A percentile compares a stretch with the other conserved stretches of the same genome.
These are phyloP conservation scores for Anolis sagrei DNA, from an alignment of 2,113 vertebrate genomes.

Conservation along the genomic window DNA sequence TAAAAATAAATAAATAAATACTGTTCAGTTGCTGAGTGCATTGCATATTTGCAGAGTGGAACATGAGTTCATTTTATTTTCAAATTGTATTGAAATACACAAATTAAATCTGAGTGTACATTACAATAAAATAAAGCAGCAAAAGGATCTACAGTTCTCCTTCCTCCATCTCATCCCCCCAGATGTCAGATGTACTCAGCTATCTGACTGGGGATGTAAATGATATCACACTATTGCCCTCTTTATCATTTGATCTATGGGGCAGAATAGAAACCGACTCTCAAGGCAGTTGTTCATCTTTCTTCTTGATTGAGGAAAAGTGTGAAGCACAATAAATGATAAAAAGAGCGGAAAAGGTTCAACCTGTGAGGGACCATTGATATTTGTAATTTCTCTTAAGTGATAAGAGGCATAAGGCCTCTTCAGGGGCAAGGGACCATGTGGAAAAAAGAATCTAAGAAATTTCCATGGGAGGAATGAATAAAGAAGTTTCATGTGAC, in stretches of 20 bases:
- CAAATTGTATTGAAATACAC: constrained; percentile 20
- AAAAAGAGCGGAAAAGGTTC: constrained; percentile 21
- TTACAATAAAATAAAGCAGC: constrained; percentile 66
- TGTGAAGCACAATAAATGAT: constrained; percentile 37
- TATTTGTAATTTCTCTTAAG: not conserved
- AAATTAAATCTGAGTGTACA: constrained; percentile 56
- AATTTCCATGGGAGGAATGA: constrained; percentile 6
- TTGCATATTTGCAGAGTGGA: not conserved
- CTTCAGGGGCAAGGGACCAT: not conserved
- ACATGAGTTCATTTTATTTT: not conserved
- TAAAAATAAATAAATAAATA: not conserved
- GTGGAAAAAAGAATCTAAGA: too few relatives aligned
- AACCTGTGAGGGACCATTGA: not conserved
- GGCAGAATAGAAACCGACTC: constrained; percentile 64
- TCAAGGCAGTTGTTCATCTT: constrained; percentile 55
- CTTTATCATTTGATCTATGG: constrained; percentile 61
- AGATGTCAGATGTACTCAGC: constrained; percentile 67
- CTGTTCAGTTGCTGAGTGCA: not conserved
- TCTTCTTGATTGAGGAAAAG: constrained; percentile 62
- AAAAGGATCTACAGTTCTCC: constrained; percentile 39
- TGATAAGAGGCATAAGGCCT: not conserved
- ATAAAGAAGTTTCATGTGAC: not conserved
- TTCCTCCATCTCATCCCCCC: not conserved
- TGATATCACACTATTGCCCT: constrained; percentile 55
- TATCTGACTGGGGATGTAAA: constrained; percentile 63